Evolutionary conservation across 2,113 vertebrate genomes (phyloP), one percentile per base, ranked within the genome.

Genomic region (Cairina moschata): DNA sequence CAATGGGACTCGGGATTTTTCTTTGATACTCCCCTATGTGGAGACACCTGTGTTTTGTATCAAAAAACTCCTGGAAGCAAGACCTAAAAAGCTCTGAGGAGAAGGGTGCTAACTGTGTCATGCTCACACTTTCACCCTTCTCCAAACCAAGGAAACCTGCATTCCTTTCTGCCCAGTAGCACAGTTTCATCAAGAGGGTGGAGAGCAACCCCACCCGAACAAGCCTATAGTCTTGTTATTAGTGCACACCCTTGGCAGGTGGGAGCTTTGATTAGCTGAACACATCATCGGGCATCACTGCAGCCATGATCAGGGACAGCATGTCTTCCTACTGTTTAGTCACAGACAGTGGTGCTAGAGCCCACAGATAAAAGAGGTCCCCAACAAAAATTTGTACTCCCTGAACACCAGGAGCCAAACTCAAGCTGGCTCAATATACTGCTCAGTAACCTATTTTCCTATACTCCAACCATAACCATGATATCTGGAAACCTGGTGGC

Each of bases 161-260:
- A 91, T 83, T 92, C 91, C 84, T 86, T 88, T 80, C 82, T 95
- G 87, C 82, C 44, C 74, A 73, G 91, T 69, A 46, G 55, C 78
- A 77, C 88, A 91, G 63, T 95, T 95, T 91, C 96, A 83, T 90
- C 71, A 93, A 63, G 78, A 94, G 93, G 95, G 96, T 96, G 96
- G 96, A 83, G 94, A 85, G 31, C 71, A 69, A 3, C 94, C 58
- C 93, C 95, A 95, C 96, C 96, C 82, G 1, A 69, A 36, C 78
- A 80, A 95, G 84, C 74, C 74, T 60, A 32, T 52, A 87, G 93
- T 83, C 89, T 54, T 78, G 56, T 83, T 67, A 83, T 91, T 91
- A 90, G 44, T 1, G 2, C 91, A 95, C 87, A 73, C 89, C 84
- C 25, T 2, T 54, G 81, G 59, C 71, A 92, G 83, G 93, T 56